Percentiles rank a stretch among this genome's conserved stretches.
phyloP scores from a whole-genome alignment of 2,888 invertebrate species.

The Tineola bisselliella region DNA sequence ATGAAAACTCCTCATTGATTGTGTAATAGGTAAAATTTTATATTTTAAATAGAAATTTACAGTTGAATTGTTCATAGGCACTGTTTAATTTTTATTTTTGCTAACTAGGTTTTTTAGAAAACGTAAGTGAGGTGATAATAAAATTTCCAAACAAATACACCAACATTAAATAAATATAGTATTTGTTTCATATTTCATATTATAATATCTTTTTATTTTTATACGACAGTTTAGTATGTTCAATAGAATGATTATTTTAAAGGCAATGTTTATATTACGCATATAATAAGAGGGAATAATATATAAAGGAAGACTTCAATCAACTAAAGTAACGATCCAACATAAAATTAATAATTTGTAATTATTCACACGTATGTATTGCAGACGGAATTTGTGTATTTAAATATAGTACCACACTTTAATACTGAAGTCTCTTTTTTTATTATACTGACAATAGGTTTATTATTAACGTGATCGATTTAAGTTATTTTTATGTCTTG shows the following conservation, averaged over 20 bases:
- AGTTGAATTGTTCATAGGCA: slow-evolving; percentile 40
- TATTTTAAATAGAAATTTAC: slow-evolving; percentile 51
- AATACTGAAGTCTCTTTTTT: slow-evolving; percentile 24
- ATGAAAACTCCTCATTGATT: slow-evolving; percentile 23
- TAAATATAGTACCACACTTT: slow-evolving; percentile 15
- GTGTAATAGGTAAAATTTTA: slow-evolving; percentile 38
- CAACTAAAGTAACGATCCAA: background rate
- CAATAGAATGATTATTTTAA: background rate
- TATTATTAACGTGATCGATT: slow-evolving; percentile 34
- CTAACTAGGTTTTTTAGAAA: slow-evolving; percentile 41
- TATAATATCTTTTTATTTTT: slow-evolving; percentile 9
- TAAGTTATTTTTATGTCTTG: slow-evolving; percentile 51
- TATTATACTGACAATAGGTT: slow-evolving; percentile 35
- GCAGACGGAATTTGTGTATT: background rate
- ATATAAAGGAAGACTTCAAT: background rate
- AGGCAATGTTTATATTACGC: too few species aligned
- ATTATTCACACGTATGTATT: background rate
- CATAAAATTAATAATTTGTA: background rate
- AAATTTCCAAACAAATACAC: background rate
- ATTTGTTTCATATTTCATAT: background rate
- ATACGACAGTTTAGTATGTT: background rate
- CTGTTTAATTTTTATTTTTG: slow-evolving; percentile 45
- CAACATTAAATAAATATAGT: background rate
- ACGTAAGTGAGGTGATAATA: slow-evolving; percentile 1
- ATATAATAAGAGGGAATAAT: too few species aligned